A percentile compares a stretch with the other conserved stretches of the same genome.
These are phyloP conservation scores for Trichogramma pretiosum DNA, from an alignment of 1,140 invertebrate species.

Conservation along the genomic window DNA sequence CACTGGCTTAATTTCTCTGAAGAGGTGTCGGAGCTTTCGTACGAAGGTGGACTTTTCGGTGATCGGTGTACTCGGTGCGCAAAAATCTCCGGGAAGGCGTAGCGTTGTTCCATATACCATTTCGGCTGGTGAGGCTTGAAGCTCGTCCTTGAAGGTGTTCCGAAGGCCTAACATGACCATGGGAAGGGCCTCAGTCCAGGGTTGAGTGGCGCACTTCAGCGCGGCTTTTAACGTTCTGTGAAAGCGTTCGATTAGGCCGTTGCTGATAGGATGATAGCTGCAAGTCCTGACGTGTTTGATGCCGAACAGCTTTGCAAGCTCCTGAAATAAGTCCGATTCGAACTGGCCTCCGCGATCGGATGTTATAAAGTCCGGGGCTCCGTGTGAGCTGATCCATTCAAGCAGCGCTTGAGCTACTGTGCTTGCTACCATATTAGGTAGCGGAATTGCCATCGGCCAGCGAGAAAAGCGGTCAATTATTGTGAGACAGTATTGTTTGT, in stretches of 20 bases:
- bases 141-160: no score
- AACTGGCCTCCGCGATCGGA: neutral
- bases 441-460: no score
- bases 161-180: neutral
- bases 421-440: neutral
- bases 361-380: no score
- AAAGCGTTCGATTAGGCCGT: slow-evolving; percentile 31
- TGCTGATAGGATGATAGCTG: slow-evolving; percentile 32
- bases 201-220: slow-evolving; percentile 7
- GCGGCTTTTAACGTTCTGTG: slow-evolving; percentile 33
- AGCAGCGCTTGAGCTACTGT: neutral
- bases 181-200: no score
- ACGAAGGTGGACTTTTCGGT: no score
- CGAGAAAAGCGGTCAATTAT: no score
- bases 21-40: no score
- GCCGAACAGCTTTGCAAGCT: neutral
- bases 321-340: neutral
- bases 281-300: slow-evolving; percentile 23
- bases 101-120: no score
- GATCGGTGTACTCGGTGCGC: no score
- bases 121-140: no score
- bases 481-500: neutral
- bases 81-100: no score
- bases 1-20: neutral
- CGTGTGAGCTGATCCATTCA: neutral